Base-by-base conservation (phyloP, 2,797 vertebrate species). In the Alcedo quadribrachys region DNA sequence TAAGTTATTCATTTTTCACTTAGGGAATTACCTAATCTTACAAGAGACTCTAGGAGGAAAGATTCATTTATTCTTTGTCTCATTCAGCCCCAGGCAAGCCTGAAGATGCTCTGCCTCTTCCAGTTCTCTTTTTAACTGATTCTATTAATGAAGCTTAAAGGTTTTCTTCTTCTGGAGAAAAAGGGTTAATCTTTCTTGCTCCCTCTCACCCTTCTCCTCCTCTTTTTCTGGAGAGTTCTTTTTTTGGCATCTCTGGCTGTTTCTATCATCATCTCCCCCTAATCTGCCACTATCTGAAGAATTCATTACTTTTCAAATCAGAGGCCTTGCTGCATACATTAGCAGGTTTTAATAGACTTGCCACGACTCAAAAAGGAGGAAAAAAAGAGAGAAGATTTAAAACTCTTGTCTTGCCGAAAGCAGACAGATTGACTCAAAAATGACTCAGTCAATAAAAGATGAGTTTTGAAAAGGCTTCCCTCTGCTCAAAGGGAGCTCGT, bases 361-460 rank as follows among this genome's bases (percentile, higher is more conserved):
- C 97, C 89, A 85, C 16, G 9, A 92, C 94, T 96, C 94, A 81
- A 89, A 95, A 90, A 96, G 93, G 94, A 91, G 77, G 67, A 78
- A 65, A 79, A 96, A 93, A 87, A 95, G 96, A 24, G 62, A 95
- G 96, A 93, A 97, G 95, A 97, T 97, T 97, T 96, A 97, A 97
- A 97, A 95, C 96, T 95, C 96, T 96, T 94, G 95, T 98, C 97
- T 97, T 96, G 92, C 97, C 75, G n/a, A 95, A 96, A 97, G 97
- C 97, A 97, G 97, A 96, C 97, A 97, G 97, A 97, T 97, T 97
- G 97, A 97, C 97, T 97, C 78, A 76, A 91, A 97, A 97, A 97
- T 95, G 96, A 96, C 95, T 97, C 85, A 83, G 97, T 98, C 97
- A 97, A 97, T 98, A 97, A 97, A 97, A 97, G 96, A 98, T 97